These are phyloP conservation scores for Lathronympha strigana DNA, from an alignment of 2,888 invertebrate species.

Conservation along the genomic window DNA sequence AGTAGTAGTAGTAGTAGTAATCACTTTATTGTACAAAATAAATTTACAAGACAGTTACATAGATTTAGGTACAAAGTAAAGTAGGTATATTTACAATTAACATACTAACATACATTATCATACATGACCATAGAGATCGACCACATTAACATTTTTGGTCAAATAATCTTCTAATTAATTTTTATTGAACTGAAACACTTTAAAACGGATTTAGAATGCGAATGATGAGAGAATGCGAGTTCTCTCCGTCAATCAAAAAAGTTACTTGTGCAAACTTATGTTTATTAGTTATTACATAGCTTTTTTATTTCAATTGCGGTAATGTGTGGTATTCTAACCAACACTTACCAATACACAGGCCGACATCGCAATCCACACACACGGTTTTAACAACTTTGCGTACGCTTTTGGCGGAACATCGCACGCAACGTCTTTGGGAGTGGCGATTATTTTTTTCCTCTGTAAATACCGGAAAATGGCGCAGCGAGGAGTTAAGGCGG, in stretches of 20 bases:
- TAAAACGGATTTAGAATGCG: no score
- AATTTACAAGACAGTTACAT: no score
- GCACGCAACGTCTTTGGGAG: neutral
- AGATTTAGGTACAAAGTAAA: no score
- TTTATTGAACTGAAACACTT: no score
- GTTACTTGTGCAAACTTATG: no score
- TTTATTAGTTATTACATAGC: no score
- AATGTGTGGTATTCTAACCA: conserved; percentile 2
- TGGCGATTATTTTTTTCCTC: neutral
- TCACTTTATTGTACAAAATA: no score
- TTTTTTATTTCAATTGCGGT: neutral
- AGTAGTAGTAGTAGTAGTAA: no score
- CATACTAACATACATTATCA: neutral
- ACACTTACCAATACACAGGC: neutral
- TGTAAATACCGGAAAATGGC: neutral
- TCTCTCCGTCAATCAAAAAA: no score
- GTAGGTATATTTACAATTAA: neutral
- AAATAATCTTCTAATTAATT: no score
- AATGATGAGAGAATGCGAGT: no score
- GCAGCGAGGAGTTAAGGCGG: neutral
- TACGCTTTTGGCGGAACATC: neutral
- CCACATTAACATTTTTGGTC: no score
- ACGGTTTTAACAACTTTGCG: neutral
- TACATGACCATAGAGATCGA: neutral
- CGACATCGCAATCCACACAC: neutral